Evolutionary conservation across 2,888 invertebrate genomes (phyloP), one percentile per base, ranked within the genome.

Genomic region (Sinelater perroti): DNA sequence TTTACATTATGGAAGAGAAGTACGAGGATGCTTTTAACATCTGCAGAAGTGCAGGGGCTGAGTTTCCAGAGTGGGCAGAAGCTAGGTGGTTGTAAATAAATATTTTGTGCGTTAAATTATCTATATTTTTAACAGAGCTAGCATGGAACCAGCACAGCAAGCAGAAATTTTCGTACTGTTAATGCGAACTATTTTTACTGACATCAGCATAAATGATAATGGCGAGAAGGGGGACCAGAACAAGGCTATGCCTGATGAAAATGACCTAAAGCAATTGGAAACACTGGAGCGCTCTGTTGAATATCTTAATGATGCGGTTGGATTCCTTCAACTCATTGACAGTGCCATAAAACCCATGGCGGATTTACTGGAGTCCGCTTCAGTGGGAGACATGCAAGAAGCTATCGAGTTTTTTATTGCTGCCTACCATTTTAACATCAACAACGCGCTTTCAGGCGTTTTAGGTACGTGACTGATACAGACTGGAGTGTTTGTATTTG

Each of bases 361-460:
- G 64, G 83, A 87, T 13, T 78, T 95, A 70, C 79, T 96, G 7
- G 84, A 87, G 74, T 89, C 90, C 0, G 85, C 86, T 63, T 85
- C 85, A 60, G 83, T 88, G 2, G 85, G 89, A 0, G 96, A 96
- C 75, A 90, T 94, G 8, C 84, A 89, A 49, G 97, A 96, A 75
- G 91, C 96, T 0, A 90, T 97, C 17, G 88, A 92, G 56, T 93
- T 96, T 74, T 90, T 97, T 67, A 90, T 91, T 0, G 85, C 89
- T 0, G 91, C 91, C 0, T 88, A 86, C 70, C 84, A 89, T 63
- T 93, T 93, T 71, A 87, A 88, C 49, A 85, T 93, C n/a, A 85
- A 87, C 59, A 87, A 87, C 45, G 88, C 89, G 2, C 83, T 87
- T 65, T 70, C 79, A 24, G 93, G 92, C 1, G 85, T 94, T 56